Evolutionary conservation across 2,888 invertebrate genomes (phyloP).

Genomic region (Hetaerina titia): DNA sequence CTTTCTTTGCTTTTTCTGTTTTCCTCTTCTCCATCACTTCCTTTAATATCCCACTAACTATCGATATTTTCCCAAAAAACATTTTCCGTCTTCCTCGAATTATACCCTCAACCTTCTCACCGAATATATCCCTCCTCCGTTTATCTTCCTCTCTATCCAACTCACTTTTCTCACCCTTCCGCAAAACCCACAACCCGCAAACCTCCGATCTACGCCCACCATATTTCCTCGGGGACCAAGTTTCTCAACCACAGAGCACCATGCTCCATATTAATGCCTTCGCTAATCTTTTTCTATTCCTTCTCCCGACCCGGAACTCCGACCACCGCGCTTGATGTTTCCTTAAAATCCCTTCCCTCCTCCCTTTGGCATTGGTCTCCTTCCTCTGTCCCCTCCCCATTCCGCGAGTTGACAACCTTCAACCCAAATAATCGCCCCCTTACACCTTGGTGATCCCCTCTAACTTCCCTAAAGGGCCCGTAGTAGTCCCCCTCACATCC

Average conservation of each 20-base stretch:
- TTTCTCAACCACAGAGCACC: neutral
- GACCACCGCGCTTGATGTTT: neutral
- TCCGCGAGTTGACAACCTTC: neutral
- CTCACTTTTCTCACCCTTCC: neutral
- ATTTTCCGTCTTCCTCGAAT: neutral
- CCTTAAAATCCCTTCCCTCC: neutral
- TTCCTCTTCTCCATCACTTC: neutral
- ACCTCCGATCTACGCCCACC: neutral
- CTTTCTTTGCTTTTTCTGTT: neutral
- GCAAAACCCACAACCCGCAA: neutral
- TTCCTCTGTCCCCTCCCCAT: neutral
- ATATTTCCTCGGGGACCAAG: neutral
- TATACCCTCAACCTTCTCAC: neutral
- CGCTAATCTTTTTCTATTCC: neutral
- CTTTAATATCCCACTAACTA: neutral
- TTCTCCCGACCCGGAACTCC: neutral
- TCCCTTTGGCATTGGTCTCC: neutral
- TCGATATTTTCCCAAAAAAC: neutral
- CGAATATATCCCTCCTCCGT: neutral
- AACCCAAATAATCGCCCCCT: neutral
- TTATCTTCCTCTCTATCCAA: neutral
- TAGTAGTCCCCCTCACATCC: neutral
- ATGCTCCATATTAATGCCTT: constrained; percentile 19
- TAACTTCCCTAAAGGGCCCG: neutral
- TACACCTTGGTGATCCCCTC: neutral